Evolutionary conservation across 1,140 invertebrate species (phyloP), one percentile per base, ranked within the genome.

Genomic region (Lepidostoma basale): DNA sequence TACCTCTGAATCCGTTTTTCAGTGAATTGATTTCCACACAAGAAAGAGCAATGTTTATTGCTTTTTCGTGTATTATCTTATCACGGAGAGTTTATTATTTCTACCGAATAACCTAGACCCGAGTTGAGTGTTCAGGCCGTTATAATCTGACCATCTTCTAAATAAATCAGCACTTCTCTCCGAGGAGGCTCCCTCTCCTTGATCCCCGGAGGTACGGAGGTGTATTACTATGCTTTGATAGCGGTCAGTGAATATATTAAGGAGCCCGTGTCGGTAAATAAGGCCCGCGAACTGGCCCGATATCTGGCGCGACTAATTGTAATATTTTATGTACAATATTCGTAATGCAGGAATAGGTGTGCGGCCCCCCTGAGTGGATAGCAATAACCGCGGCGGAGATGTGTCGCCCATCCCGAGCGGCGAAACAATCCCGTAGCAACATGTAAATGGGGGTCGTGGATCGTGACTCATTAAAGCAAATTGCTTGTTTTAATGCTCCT

Each of bases 391-490:
- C 39, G 23, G 30, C 26, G 56, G 33, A 22, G 56, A 68, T 72
- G 58, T 60, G 52, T 56, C n/a, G 22, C 52, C 33, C 52, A 54
- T 54, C 33, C 52, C 25, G 20, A 28, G 14, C 30, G 58, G 36
- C 26, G 20, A 60, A 60, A 42, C 58, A 44, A 42, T 44, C 58
- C 58, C 40, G 14, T 42, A 60, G 44, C 58, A 60, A 60, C 58
- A 60, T 42, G 36, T 42, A 60, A 42, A 56, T 56, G 16, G 28
- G 56, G 56, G 56, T 40, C 16, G 56, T 18, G 56, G 56, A 66
- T 72, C 70, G 67, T 72, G 70, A 72, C 67, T 72, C 70, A 72
- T 72, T 72, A 72, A 72, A 72, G 67, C 63, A 68, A 72, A 72
- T 72, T 68, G 70, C 66, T 67, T 68, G 67, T 68, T 72, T 72